phyloP scores from a whole-genome alignment of 1,140 invertebrate species.

The Lithobius niger region DNA sequence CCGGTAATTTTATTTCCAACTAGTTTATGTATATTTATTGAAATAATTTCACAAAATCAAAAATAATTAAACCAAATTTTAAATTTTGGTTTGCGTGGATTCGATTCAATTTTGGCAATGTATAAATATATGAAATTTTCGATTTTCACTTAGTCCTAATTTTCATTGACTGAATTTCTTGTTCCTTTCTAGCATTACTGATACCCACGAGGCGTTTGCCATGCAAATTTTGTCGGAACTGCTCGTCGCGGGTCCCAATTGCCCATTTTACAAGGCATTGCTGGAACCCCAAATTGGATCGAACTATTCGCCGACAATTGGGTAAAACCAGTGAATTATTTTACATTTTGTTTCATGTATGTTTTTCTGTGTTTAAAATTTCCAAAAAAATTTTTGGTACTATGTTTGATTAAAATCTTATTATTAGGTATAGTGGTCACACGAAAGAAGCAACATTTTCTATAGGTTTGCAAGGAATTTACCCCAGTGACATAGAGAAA shows the following conservation, averaged over 20 bases:
- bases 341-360: neutral
- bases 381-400: neutral
- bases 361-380: neutral
- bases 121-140: too few species aligned
- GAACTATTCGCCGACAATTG: conserved; percentile 48
- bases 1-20: too few species aligned
- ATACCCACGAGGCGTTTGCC: conserved; percentile 64
- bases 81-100: too few species aligned
- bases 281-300: conserved; percentile 78
- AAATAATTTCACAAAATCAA: too few species aligned
- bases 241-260: conserved; percentile 72
- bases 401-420: neutral
- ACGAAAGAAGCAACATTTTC: conserved; percentile 69
- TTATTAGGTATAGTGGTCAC: conserved; percentile 26
- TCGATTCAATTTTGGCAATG: too few species aligned
- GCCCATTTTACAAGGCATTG: conserved; percentile 76
- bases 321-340: conserved; percentile 37
- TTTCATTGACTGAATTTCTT: neutral
- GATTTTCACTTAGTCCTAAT: neutral
- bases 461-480: conserved; percentile 70
- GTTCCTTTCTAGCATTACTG: conserved; percentile 46
- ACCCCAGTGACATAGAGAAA: conserved; percentile 52
- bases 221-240: conserved; percentile 62
- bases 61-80: too few species aligned
- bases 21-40: too few species aligned